phyloP scores from a whole-genome alignment of 2,888 invertebrate species.

The Clusia tigrina region DNA sequence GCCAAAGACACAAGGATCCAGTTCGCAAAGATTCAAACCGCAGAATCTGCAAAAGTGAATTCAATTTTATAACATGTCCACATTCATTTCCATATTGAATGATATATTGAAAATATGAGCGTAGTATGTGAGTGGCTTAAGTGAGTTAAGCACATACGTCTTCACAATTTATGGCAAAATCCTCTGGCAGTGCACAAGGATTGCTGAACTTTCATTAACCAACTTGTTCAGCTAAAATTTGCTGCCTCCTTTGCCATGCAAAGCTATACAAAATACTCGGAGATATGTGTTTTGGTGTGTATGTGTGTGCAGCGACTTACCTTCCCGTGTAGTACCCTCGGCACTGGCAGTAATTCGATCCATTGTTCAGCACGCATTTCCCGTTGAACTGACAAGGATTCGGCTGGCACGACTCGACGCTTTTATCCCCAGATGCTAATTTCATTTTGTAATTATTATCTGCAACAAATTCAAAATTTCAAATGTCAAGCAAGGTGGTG shows the following conservation, averaged over 20 bases:
- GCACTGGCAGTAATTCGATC: slow-evolving; percentile 74
- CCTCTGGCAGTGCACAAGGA: no score
- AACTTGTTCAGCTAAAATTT: no score
- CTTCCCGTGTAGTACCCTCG: slow-evolving; percentile 77
- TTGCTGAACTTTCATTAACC: no score
- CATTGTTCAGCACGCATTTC: slow-evolving; percentile 69
- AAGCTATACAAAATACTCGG: not conserved
- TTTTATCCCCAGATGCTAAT: slow-evolving; percentile 69
- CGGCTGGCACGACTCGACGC: slow-evolving; percentile 75
- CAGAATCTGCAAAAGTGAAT: slow-evolving; percentile 70
- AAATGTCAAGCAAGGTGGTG: no score
- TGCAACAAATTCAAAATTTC: slow-evolving; percentile 46
- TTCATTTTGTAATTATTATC: slow-evolving; percentile 74
- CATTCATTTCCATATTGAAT: not conserved
- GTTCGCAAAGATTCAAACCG: slow-evolving; percentile 77
- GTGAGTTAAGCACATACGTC: no score
- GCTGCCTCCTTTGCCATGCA: not conserved
- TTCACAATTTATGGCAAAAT: no score
- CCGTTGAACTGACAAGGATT: slow-evolving; percentile 79
- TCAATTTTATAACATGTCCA: not conserved
- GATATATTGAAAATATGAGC: no score
- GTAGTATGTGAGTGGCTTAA: no score
- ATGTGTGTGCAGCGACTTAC: slow-evolving; percentile 34
- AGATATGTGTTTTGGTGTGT: not conserved
- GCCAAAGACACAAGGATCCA: slow-evolving; percentile 69